Percentiles rank a stretch among this genome's conserved stretches.
Evolutionary conservation across 2,888 invertebrate genomes (phyloP).

Genomic region (Saturnia japonica): DNA sequence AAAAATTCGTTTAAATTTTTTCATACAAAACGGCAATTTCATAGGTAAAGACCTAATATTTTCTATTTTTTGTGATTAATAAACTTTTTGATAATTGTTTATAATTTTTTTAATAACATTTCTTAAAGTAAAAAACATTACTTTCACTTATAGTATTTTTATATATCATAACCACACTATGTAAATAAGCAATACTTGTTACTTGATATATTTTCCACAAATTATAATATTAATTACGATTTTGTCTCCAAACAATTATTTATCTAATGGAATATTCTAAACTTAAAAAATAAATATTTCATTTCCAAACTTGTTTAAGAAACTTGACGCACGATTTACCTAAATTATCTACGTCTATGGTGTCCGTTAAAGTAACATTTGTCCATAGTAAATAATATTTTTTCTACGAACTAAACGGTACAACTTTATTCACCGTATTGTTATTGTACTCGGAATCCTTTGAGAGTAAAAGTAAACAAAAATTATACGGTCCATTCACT

Average conservation of each 20-base stretch:
- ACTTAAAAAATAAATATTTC: not conserved
- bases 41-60: no score
- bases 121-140: no score
- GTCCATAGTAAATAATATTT: constrained; percentile 61
- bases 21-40: no score
- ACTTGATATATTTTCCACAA: no score
- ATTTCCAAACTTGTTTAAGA: not conserved
- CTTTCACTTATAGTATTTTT: no score
- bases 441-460: constrained; percentile 59
- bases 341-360: constrained; percentile 10
- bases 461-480: constrained; percentile 72
- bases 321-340: not conserved
- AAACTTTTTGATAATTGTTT: no score
- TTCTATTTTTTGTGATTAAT: no score
- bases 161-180: no score
- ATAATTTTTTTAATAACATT: no score
- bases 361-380: constrained; percentile 49
- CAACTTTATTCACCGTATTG: constrained; percentile 19
- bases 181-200: no score
- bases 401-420: constrained; percentile 25
- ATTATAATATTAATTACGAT: not conserved
- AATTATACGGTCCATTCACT: constrained; percentile 74
- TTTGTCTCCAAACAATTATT: no score
- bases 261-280: not conserved
- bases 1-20: no score